A percentile compares a stretch with the other conserved stretches of the same genome.
These are phyloP conservation scores for Calypte anna DNA, from an alignment of 2,113 vertebrate genomes.

Conservation along the genomic window DNA sequence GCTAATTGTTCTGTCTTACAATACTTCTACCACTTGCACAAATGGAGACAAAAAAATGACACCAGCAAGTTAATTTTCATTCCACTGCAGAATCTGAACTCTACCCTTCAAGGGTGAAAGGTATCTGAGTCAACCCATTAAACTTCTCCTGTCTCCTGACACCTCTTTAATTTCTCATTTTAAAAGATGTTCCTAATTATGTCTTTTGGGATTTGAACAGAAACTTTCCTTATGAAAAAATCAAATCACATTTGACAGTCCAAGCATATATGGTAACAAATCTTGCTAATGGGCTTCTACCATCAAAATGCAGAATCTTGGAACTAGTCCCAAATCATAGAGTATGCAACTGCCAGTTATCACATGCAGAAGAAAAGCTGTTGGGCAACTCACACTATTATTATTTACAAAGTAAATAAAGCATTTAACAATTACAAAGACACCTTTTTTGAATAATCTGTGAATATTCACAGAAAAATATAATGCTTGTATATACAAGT, in stretches of 20 bases:
- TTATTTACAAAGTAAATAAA: neutral
- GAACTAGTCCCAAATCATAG: neutral
- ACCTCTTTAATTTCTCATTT: conserved; percentile 48
- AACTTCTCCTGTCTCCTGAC: neutral
- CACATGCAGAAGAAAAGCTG: neutral
- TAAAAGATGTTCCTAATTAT: conserved; percentile 48
- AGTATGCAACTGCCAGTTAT: neutral
- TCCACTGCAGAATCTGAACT: conserved; percentile 31
- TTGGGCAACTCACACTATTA: neutral
- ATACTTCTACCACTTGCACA: neutral
- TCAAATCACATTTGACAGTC: neutral
- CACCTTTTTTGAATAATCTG: neutral
- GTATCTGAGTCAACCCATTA: conserved; percentile 23
- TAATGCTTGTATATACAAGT: neutral
- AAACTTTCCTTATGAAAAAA: neutral
- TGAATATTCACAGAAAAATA: neutral
- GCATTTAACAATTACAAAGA: neutral
- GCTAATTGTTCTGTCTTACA: neutral
- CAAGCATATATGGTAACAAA: neutral
- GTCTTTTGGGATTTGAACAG: neutral
- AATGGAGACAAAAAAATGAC: neutral
- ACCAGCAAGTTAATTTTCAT: conserved; percentile 23
- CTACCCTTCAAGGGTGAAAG: conserved; percentile 19
- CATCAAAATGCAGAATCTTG: neutral
- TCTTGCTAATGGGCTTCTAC: neutral